Evolutionary conservation across 2,113 vertebrate species (phyloP).

Genomic region (Cynocephalus volans): DNA sequence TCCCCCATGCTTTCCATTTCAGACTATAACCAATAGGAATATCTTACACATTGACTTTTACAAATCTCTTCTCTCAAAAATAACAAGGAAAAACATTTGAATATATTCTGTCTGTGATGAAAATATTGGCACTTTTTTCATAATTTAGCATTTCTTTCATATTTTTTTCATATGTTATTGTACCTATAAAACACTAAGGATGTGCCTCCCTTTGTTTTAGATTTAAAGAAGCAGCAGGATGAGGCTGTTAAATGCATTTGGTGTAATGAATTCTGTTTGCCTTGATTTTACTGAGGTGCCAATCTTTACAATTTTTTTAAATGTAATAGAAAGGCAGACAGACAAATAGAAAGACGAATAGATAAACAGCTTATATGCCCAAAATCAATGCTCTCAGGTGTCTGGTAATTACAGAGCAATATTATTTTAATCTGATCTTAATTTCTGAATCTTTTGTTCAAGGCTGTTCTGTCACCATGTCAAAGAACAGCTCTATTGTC

Average conservation of each 20-base stretch:
- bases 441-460: neutral
- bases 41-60: neutral
- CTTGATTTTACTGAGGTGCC: neutral
- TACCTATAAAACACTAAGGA: neutral
- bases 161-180: neutral
- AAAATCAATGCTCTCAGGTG: neutral
- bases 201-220: neutral
- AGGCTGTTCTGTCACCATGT: neutral
- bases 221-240: neutral
- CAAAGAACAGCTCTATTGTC: neutral
- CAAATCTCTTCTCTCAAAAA: neutral
- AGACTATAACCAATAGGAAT: neutral
- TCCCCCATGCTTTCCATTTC: neutral
- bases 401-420: neutral
- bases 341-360: neutral
- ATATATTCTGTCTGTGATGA: neutral
- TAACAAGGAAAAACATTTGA: neutral
- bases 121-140: neutral
- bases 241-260: neutral
- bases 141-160: neutral
- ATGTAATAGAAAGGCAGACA: neutral
- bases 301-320: neutral
- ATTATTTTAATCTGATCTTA: neutral
- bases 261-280: conserved; percentile 16
- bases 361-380: neutral